phyloP scores from a whole-genome alignment of 2,888 invertebrate species.

The Salticus scenicus region DNA sequence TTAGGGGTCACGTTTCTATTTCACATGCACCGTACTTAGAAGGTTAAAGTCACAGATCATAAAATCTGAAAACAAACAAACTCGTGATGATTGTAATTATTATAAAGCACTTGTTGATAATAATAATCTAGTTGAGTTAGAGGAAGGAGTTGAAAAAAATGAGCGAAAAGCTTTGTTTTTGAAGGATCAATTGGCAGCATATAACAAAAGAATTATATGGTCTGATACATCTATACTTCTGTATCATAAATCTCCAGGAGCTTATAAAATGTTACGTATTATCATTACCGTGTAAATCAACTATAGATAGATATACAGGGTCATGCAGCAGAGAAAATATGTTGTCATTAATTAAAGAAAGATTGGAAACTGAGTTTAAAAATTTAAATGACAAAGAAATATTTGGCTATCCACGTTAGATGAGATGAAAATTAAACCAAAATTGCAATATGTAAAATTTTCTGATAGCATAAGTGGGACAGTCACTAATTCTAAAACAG shows the following conservation, averaged over 20 bases:
- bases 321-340: not conserved
- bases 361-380: not conserved
- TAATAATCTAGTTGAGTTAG: too few relatives aligned
- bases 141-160: too few relatives aligned
- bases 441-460: not conserved
- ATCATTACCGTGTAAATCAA: not conserved
- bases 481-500: not conserved
- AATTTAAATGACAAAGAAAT: not conserved
- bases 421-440: conserved; percentile 8
- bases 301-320: not conserved
- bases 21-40: too few relatives aligned
- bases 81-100: too few relatives aligned
- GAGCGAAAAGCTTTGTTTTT: not conserved
- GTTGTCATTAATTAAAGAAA: not conserved
- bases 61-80: too few relatives aligned
- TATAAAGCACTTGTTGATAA: too few relatives aligned
- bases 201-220: not conserved
- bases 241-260: not conserved
- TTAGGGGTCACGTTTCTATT: too few relatives aligned
- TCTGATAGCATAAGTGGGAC: not conserved
- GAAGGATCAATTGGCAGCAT: not conserved
- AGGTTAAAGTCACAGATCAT: too few relatives aligned
- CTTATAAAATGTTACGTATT: not conserved
- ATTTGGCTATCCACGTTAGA: not conserved
- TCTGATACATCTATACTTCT: not conserved